Base-by-base conservation (phyloP, 2,113 vertebrate genomes). In the Cyanoramphus novaezelandiae region DNA sequence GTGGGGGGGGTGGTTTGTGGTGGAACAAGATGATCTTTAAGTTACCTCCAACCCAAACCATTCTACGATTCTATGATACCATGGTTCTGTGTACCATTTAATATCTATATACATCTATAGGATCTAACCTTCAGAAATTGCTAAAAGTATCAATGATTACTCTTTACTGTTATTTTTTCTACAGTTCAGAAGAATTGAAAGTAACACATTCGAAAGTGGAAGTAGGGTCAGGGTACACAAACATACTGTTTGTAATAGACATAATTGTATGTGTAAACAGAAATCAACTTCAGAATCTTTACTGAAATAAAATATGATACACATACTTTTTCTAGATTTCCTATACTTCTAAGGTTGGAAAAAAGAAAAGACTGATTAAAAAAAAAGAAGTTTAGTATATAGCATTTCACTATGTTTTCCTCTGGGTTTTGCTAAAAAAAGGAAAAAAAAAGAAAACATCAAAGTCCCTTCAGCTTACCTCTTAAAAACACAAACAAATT, bases 341-440 rank as follows among this genome's bases (percentile, higher is more conserved):
- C 7, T 75, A 10, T 19, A 11, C 2, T 82, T 84, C 9, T 3
- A 29, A 67, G 13, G 4, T 12, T 59, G 13, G 20, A 13, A 47
- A 25, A 67, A 55, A 64, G n/a, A 27, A 44, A 4, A 7, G 3
- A 5, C 13, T 23, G 70, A 24, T 37, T 37, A 37, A 3, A 74
- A 55, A 62, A 8, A 9, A 41, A 27, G 1, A 16, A 0, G 41
- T 64, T 68, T 69, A 0, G n/a, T 46, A n/a, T 13, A 47, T 8
- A 52, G 1, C 1, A 46, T 53, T 78, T 87, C 9, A 46, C 18
- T 47, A 4, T 20, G 52, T 75, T 41, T 63, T 89, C 5, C 3
- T 49, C 6, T n/a, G 3, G 6, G 55, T 85, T 77, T 65, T 50
- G 2, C 5, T 11, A 47, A 62, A 79, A 49, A 19, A 5, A 65